Base-by-base conservation (phyloP, 2,888 invertebrate genomes). In the Globia sparganii region DNA sequence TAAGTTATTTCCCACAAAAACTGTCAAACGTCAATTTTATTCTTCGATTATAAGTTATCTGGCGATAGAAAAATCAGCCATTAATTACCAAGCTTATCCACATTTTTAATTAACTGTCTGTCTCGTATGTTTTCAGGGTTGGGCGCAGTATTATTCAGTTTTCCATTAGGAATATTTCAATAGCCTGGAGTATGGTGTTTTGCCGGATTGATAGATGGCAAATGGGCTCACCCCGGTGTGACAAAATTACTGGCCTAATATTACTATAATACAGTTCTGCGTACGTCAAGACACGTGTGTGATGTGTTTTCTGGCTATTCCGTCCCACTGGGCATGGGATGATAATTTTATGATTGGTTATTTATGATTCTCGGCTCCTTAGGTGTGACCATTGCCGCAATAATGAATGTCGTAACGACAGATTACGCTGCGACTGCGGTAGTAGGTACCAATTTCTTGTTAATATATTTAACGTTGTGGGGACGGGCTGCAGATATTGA, bases 401-500 rank as follows among this genome's bases (percentile, higher is more conserved):
- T 81, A 59, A 65, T 37, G 15, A 58, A 77, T 80, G 77, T 68
- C 67, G 77, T 58, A 81, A 81, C 21, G n/a, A 68, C 56, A 15
- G 76, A 40, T 75, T 64, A 66, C 34, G 15, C 28, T 18, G 70
- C 37, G 9, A n/a, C 65, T 31, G 40, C 40, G 49, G n/a, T 61
- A 65, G 53, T 61, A 61, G 34, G 59, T 61, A 83, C 75, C 46
- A 84, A 78, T 78, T 77, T 87, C 77, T 87, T 80, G 73, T 75
- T 84, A 80, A 86, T 68, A 76, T 74, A 61, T 80, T 66, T 66
- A 83, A n/a, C n/a, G n/a, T n/a, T n/a, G n/a, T n/a, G n/a, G n/a
- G n/a, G n/a, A n/a, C n/a, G n/a, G n/a, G n/a, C n/a, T n/a, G n/a
- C n/a, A n/a, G n/a, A n/a, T n/a, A n/a, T n/a, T n/a, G n/a, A n/a